Percentiles rank a stretch among this genome's conserved stretches.
phyloP scores from a whole-genome alignment of 2,888 invertebrate genomes.

The Stramonita haemastoma region DNA sequence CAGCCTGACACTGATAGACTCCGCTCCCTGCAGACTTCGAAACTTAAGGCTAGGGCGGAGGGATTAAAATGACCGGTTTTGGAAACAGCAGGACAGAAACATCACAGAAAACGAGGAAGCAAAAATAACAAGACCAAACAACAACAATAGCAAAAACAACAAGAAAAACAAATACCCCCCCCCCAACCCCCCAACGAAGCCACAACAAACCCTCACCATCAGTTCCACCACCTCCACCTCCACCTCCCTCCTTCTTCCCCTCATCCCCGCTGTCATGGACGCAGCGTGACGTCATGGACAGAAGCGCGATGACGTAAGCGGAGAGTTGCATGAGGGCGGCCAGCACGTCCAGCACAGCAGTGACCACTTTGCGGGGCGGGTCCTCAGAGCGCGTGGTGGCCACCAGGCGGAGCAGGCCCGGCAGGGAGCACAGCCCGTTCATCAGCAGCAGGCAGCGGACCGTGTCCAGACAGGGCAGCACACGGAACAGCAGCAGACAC shows the following conservation, averaged over 20 bases:
- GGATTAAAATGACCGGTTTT: too few species aligned
- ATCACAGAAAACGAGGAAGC: too few species aligned
- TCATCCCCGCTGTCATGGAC: constrained; percentile 29
- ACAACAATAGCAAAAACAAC: neutral
- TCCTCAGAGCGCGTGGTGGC: constrained; percentile 66
- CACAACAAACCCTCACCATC: neutral
- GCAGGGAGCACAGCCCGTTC: constrained; percentile 67
- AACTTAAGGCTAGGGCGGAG: too few species aligned
- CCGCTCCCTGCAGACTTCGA: too few species aligned
- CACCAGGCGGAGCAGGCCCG: constrained; percentile 63
- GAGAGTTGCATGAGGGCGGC: constrained; percentile 69
- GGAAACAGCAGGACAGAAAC: too few species aligned
- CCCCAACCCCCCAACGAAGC: neutral
- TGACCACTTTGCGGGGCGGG: constrained; percentile 56
- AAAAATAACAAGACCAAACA: neutral
- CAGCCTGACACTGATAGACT: too few species aligned
- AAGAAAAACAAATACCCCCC: neutral
- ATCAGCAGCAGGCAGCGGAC: constrained; percentile 68
- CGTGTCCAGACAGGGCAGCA: constrained; percentile 69
- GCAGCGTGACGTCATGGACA: constrained; percentile 58
- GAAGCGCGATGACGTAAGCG: constrained; percentile 64
- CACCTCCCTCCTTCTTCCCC: neutral
- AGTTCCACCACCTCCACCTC: neutral
- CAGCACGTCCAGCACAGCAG: constrained; percentile 65
- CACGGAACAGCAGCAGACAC: constrained; percentile 68